Conservation (phyloP, 2,797 vertebrate genomes). For the Sorex maritimensis region DNA sequence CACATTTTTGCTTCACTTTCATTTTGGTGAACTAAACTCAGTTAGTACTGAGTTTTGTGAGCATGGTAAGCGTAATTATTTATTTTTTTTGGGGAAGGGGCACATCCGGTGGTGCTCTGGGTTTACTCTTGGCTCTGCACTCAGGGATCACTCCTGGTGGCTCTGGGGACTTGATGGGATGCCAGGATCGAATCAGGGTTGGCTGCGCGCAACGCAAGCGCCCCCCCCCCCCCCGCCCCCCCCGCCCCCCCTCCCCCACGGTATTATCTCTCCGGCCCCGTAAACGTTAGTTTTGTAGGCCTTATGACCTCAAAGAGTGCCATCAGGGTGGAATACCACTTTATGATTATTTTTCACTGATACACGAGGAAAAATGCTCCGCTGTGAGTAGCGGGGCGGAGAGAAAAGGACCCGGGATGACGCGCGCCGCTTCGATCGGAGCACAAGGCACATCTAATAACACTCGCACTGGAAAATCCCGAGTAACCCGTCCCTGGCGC, state of each 20-base stretch:
- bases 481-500: background rate
- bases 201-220: too few species aligned
- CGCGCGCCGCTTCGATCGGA: background rate
- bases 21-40: background rate
- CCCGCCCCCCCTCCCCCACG: too few species aligned
- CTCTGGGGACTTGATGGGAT: too few species aligned
- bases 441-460: slow-evolving; percentile 49
- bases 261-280: too few species aligned
- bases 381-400: background rate
- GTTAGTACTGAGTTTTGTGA: background rate
- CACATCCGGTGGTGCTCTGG: too few species aligned
- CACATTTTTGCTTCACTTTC: slow-evolving; percentile 64
- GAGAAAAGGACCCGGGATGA: background rate
- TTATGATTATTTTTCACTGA: background rate
- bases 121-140: too few species aligned
- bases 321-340: background rate
- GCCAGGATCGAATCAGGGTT: too few species aligned
- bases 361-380: background rate
- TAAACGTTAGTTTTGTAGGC: background rate
- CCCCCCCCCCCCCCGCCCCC: too few species aligned
- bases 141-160: too few species aligned
- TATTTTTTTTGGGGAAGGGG: background rate
- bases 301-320: background rate
- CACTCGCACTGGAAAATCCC: slow-evolving; percentile 41
- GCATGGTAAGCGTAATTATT: background rate